Evolutionary conservation across 2,888 invertebrate genomes (phyloP), one percentile per base, ranked within the genome.

Genomic region (Eremobia ochroleuca): DNA sequence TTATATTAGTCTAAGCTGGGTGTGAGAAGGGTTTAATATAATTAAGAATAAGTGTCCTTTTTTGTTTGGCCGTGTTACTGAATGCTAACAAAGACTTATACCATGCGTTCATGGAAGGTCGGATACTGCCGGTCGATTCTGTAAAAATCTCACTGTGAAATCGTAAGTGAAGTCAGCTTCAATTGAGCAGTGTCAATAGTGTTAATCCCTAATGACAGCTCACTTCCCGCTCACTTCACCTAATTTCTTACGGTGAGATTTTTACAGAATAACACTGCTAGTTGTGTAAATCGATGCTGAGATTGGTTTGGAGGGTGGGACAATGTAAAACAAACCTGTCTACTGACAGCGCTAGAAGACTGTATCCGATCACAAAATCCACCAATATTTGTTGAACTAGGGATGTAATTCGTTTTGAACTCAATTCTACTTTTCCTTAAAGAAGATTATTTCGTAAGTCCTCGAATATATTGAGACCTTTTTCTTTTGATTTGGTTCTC

Each of bases 401-500:
- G 31, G 31, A 71, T 31, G 43, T 62, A 6, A 75, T 61, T 59
- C 34, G 25, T 55, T 67, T 83, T 59, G 18, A 77, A 64, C 52
- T n/a, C 21, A 31, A 46, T 66, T 25, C n/a, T 21, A 55, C 8
- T 34, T 66, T 66, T 25, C 13, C 31, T 31, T 37, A n/a, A 74
- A 37, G 61, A 61, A 77, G 65, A 62, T 58, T 52, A 79, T 74
- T 71, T 34, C 55, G 46, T 34, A n/a, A 31, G 3, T 49, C 28
- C 43, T 40, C 21, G 18, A 52, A 69, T 55, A 55, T 62, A 66
- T 62, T 58, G 31, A 40, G 58, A 46, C 62, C 73, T 37, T 58
- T 83, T 67, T 73, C 31, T 69, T 68, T 62, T 37, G 28, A 68
- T 66, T 76, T 34, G 34, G 58, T 69, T 52, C 25, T 18, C 65